phyloP scores from a whole-genome alignment of 2,113 vertebrate species.

The Planiliza haematocheilus region DNA sequence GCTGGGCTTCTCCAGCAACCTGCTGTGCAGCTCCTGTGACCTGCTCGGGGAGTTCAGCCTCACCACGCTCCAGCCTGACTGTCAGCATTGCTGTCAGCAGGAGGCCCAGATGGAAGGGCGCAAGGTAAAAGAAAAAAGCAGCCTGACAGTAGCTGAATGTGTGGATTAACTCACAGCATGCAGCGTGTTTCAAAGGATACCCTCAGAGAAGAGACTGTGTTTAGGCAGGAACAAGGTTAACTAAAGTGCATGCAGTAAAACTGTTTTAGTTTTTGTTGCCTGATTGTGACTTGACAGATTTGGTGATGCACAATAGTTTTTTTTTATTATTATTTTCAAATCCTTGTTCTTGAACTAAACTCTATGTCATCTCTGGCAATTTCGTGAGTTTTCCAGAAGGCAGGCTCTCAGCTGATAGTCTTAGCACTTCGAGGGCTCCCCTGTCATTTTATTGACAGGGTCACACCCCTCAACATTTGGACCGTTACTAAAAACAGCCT shows the following conservation, averaged over 20 bases:
- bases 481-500: slow-evolving; percentile 36
- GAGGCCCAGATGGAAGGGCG: slow-evolving; percentile 93
- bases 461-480: slow-evolving; percentile 2
- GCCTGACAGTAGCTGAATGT: slow-evolving; percentile 10
- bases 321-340: no score
- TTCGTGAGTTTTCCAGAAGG: neutral
- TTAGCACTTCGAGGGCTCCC: neutral
- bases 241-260: neutral
- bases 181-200: neutral
- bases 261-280: neutral
- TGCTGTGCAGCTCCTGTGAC: slow-evolving; percentile 96
- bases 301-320: no score
- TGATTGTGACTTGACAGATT: neutral
- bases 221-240: neutral
- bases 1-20: slow-evolving; percentile 96
- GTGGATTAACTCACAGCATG: neutral
- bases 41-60: slow-evolving; percentile 94
- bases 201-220: neutral
- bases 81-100: slow-evolving; percentile 95
- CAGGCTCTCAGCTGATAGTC: neutral
- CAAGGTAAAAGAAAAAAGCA: slow-evolving; percentile 85
- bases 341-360: neutral
- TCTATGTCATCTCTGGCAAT: no score
- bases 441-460: slow-evolving; percentile 34
- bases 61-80: slow-evolving; percentile 87